Base-by-base conservation (phyloP, 2,113 vertebrate genomes). In the Pseudolaguvia tuberculata region DNA sequence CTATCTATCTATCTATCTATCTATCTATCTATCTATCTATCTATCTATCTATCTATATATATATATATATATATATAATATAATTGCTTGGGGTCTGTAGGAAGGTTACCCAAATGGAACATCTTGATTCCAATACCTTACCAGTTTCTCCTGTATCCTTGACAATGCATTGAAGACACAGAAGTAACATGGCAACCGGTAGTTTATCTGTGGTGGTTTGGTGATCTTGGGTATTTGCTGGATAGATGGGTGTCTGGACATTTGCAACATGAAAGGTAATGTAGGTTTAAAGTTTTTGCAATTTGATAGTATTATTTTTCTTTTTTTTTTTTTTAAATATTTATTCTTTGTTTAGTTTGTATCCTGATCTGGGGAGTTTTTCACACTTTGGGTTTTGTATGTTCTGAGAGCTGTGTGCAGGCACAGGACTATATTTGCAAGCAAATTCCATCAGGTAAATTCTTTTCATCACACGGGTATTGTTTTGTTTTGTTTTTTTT, bases 41-140 rank as follows among this genome's bases (percentile, higher is more conserved):
- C n/a, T n/a, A n/a, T n/a, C n/a, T n/a, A n/a, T n/a, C n/a, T n/a
- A n/a, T n/a, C n/a, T n/a, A n/a, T n/a, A n/a, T n/a, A n/a, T n/a
- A n/a, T n/a, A n/a, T n/a, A n/a, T n/a, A n/a, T n/a, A n/a, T n/a
- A n/a, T n/a, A n/a, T n/a, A n/a, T n/a, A n/a, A n/a, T n/a, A n/a
- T n/a, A n/a, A n/a, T 50, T 15, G 42, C 67, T 23, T 70, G 27
- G 20, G 27, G 51, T 25, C 4, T 20, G 61, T 62, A 51, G 2
- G 51, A 53, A 13, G 10, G 61, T 74, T 69, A 23, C 23, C 78
- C 84, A 80, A 76, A 67, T 79, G 84, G 71, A 87, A 88, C 88
- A 75, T 71, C 47, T n/a, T 8, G 6, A 73, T 35, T 65, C n/a
- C 29, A 42, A 31, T 12, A 51, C 74, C 23, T 81, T 42, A 55